Evolutionary conservation across 2,113 vertebrate genomes (phyloP).

Genomic region (Sapayoa aenigma): DNA sequence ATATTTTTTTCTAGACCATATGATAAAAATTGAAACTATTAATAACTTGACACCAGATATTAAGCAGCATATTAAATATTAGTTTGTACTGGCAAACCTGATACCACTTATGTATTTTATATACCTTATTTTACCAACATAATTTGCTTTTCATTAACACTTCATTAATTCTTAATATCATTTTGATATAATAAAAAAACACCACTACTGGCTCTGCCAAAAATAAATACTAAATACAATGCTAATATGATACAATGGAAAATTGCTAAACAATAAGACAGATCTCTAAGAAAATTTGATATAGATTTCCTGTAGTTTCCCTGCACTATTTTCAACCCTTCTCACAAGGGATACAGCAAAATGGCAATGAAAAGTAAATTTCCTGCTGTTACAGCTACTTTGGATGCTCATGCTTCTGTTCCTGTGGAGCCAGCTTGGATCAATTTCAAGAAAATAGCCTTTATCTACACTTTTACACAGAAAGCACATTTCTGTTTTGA

Average conservation of each 20-base stretch:
- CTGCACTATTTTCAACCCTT: slow-evolving; percentile 45
- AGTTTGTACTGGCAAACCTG: background rate
- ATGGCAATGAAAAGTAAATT: slow-evolving; percentile 52
- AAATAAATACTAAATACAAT: background rate
- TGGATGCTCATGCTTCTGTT: slow-evolving; percentile 43
- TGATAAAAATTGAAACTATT: background rate
- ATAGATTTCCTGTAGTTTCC: slow-evolving; percentile 42
- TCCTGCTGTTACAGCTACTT: slow-evolving; percentile 49
- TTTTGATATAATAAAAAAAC: background rate
- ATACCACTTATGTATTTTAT: background rate
- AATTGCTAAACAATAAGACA: slow-evolving; percentile 27
- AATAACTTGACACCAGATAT: background rate
- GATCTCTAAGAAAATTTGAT: slow-evolving; percentile 27
- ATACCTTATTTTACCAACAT: background rate
- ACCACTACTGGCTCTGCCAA: background rate
- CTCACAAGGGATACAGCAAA: slow-evolving; percentile 47
- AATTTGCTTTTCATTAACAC: background rate
- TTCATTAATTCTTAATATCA: background rate
- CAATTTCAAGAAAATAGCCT: slow-evolving; percentile 67
- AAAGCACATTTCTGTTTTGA: slow-evolving; percentile 66
- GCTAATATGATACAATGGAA: background rate
- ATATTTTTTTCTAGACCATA: background rate
- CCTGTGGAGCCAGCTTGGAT: slow-evolving; percentile 53
- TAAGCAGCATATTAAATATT: background rate
- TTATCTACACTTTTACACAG: slow-evolving; percentile 64